A percentile compares a stretch with the other conserved stretches of the same genome.
Conservation (phyloP, 2,113 vertebrate species). For the Oreochromis spilurus region DNA sequence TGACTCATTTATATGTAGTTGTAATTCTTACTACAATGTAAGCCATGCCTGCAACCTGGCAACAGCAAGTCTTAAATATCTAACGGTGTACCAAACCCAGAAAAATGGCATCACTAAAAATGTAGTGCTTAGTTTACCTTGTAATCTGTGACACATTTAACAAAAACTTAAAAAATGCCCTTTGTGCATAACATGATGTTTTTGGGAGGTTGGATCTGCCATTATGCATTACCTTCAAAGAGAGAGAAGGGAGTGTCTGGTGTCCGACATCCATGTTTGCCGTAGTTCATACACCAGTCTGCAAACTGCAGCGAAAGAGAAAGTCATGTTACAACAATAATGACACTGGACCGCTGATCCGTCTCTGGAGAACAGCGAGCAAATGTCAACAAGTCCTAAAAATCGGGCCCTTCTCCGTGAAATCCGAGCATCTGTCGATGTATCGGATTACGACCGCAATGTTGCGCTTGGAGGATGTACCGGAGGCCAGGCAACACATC, state of each 20-base stretch:
- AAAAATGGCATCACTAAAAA: background rate
- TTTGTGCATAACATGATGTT: background rate
- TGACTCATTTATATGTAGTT: background rate
- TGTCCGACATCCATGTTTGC: constrained; percentile 89
- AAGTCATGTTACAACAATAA: background rate
- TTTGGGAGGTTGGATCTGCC: background rate
- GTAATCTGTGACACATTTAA: background rate
- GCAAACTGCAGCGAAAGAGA: constrained; percentile 79
- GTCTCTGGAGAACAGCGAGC: background rate
- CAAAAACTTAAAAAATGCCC: background rate
- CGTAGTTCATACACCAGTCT: constrained; percentile 97
- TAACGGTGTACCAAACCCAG: background rate
- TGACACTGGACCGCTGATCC: background rate
- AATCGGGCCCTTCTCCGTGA: background rate
- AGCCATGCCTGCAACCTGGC: background rate
- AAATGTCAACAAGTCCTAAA: constrained; percentile 19
- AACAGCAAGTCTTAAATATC: background rate
- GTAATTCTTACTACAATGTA: background rate
- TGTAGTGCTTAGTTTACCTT: background rate
- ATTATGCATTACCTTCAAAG: constrained; percentile 86
- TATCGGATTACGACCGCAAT: background rate
- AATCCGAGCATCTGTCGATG: background rate
- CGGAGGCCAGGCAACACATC: background rate
- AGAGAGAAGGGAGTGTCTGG: constrained; percentile 95
- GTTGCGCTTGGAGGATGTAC: background rate